phyloP scores from a whole-genome alignment of 2,113 vertebrate species.

The Glaucomys volans region DNA sequence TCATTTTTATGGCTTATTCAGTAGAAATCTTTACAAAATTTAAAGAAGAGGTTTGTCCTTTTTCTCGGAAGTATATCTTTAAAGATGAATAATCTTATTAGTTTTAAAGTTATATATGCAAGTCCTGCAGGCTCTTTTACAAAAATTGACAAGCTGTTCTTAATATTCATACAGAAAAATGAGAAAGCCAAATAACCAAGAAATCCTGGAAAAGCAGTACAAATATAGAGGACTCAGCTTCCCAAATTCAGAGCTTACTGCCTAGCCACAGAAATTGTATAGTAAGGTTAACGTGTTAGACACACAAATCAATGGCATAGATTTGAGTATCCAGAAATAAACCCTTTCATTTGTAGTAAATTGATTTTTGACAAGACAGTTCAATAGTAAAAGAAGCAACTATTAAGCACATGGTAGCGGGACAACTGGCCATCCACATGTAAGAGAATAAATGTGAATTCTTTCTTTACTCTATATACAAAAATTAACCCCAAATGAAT shows the following conservation, averaged over 20 bases:
- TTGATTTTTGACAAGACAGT: background rate
- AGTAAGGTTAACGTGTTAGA: background rate
- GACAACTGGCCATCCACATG: background rate
- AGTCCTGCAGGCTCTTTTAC: background rate
- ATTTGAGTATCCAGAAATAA: conserved; percentile 24
- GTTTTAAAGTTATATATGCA: background rate
- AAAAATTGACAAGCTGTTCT: background rate
- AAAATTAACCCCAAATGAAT: background rate
- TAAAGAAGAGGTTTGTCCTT: background rate
- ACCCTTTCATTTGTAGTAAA: rapidly evolving
- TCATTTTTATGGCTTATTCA: background rate
- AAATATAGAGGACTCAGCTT: background rate
- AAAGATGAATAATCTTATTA: background rate
- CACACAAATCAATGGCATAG: background rate
- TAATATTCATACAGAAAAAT: background rate
- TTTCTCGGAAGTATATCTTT: background rate
- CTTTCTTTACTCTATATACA: background rate
- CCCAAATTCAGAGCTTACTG: background rate
- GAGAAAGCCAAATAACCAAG: background rate
- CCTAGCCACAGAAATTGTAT: background rate
- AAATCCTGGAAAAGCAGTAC: background rate
- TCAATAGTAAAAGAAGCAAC: background rate
- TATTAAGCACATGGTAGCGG: background rate
- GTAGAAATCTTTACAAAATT: background rate
- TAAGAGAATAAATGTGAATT: background rate